These are phyloP conservation scores for Cheirogaleus major DNA, from an alignment of 2,797 vertebrate species.

Conservation along the genomic window DNA sequence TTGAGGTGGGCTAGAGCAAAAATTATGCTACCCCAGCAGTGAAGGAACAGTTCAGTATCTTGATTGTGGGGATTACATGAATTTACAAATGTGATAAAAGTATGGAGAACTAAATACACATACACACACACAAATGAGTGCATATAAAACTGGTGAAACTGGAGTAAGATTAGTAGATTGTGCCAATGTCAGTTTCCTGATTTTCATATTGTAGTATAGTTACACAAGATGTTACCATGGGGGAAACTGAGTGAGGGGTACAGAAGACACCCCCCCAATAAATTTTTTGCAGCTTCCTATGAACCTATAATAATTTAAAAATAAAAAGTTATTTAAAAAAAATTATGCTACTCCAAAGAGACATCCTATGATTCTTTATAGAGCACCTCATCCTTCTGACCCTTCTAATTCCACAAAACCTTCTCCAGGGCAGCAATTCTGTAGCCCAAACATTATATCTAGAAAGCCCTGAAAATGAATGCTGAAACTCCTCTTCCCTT, in stretches of 20 bases:
- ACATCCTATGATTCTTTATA: not conserved
- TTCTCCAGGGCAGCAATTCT: slow-evolving; percentile 1
- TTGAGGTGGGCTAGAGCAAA: not conserved
- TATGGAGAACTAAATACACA: not conserved
- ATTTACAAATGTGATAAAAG: slow-evolving; percentile 32
- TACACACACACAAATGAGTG: not conserved
- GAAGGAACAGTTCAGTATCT: not conserved
- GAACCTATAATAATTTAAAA: slow-evolving; percentile 16
- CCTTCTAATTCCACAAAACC: not conserved
- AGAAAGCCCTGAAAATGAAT: slow-evolving; percentile 28
- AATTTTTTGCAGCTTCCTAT: not conserved
- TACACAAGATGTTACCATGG: not conserved
- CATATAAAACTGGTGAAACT: not conserved
- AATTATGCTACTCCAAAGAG: not conserved
- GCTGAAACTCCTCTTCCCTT: not conserved
- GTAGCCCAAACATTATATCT: not conserved
- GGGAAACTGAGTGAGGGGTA: not conserved
- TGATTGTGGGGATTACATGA: not conserved
- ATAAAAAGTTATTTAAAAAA: not conserved
- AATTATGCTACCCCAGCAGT: not conserved
- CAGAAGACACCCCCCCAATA: not conserved
- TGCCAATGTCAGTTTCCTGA: not conserved
- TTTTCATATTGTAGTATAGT: not conserved
- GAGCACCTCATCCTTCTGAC: not conserved
- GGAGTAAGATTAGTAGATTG: not conserved